Percentiles rank a stretch among this genome's conserved stretches.
Conservation (phyloP, 2,113 vertebrate genomes). For the Corythornis vintsioides region DNA sequence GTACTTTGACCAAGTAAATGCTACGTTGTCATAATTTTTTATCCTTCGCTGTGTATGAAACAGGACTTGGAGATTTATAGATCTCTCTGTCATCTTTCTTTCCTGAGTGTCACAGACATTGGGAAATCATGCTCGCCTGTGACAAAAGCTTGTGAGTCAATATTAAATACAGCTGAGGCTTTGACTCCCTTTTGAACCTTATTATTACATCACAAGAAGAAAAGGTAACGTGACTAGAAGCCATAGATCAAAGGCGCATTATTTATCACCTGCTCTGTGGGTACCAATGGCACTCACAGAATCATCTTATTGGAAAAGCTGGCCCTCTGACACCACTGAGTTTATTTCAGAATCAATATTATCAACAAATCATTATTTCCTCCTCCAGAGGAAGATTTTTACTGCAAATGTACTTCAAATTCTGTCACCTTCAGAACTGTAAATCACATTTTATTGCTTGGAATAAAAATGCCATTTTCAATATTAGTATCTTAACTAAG, state of each 20-base stretch:
- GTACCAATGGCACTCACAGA: not conserved
- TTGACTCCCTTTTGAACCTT: not conserved
- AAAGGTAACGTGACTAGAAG: not conserved
- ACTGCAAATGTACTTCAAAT: not conserved
- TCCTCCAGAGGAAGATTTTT: not conserved
- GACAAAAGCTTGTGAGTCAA: conserved; percentile 11
- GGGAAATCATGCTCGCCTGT: not conserved
- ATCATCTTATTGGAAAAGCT: not conserved
- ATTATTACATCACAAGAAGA: conserved; percentile 1
- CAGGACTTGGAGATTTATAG: conserved; percentile 26
- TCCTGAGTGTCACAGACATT: not conserved
- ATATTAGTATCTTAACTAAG: conserved; percentile 6
- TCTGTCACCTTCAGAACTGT: conserved; percentile 6
- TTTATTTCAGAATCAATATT: not conserved
- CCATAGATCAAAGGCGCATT: not conserved
- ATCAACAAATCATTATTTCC: not conserved
- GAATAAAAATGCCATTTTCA: not conserved
- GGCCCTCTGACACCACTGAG: not conserved
- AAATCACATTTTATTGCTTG: not conserved
- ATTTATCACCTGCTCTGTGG: not conserved
- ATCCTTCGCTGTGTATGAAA: not conserved
- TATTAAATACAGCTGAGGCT: not conserved
- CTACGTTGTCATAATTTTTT: conserved; percentile 29
- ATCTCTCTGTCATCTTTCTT: not conserved
- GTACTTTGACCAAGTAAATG: conserved; percentile 60